A percentile compares a stretch with the other conserved stretches of the same genome.
These are phyloP conservation scores for Probosciger aterrimus DNA, from an alignment of 2,113 vertebrate genomes.

Conservation along the genomic window DNA sequence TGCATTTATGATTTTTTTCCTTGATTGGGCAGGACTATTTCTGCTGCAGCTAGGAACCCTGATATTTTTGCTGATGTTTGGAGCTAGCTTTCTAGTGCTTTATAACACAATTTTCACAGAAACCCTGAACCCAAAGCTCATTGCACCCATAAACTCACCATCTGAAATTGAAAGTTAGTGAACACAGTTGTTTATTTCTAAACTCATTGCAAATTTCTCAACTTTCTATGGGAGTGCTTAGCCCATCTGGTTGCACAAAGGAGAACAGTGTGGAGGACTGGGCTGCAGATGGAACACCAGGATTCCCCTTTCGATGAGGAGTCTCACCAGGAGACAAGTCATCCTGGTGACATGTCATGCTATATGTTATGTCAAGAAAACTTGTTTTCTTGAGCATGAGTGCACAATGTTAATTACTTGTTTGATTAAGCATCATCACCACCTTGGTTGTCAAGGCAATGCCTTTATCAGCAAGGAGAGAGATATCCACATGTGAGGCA, in stretches of 20 bases:
- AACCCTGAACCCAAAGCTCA: neutral
- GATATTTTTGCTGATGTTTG: neutral
- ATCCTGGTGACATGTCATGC: accelerated
- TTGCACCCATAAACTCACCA: neutral
- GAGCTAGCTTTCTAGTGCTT: neutral
- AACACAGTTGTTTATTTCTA: neutral
- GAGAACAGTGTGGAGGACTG: neutral
- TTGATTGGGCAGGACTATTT: neutral
- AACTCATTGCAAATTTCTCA: neutral
- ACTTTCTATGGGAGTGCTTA: neutral
- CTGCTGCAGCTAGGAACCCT: neutral
- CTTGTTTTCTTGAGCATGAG: accelerated
- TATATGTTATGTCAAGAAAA: neutral
- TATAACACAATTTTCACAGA: neutral
- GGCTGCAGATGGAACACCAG: neutral
- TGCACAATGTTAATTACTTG: neutral
- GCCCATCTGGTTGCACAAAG: neutral
- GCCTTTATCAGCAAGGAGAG: neutral
- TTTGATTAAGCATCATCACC: neutral
- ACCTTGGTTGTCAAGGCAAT: neutral
- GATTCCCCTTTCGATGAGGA: neutral
- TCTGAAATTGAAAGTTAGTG: neutral
- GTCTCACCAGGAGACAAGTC: neutral
- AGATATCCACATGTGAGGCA: neutral
- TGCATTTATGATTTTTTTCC: neutral